These are phyloP conservation scores for Fregetta grallaria DNA, from an alignment of 2,113 vertebrate genomes.

Conservation along the genomic window DNA sequence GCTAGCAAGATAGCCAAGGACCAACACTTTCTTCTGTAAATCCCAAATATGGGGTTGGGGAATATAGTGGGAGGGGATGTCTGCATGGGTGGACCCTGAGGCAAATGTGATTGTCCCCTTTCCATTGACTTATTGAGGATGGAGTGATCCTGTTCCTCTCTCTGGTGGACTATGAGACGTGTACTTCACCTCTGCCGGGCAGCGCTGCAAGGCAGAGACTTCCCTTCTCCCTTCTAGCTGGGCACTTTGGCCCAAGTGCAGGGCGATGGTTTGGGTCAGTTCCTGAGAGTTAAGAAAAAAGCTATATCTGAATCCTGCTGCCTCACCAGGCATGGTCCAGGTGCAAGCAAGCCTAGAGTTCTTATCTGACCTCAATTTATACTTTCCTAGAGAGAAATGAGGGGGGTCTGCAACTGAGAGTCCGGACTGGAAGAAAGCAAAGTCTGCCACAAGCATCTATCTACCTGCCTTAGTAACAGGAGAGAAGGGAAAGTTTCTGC, in stretches of 20 bases:
- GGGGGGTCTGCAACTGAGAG: neutral
- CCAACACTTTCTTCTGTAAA: neutral
- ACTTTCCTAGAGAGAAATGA: neutral
- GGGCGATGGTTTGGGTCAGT: neutral
- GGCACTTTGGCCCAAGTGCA: neutral
- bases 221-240: neutral
- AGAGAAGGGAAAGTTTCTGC: neutral
- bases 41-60: fast-evolving
- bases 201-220: neutral
- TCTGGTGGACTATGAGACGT: neutral
- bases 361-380: neutral
- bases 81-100: fast-evolving
- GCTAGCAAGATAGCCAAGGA: neutral
- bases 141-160: neutral
- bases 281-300: neutral
- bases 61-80: neutral
- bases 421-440: neutral
- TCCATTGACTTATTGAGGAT: neutral
- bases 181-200: neutral
- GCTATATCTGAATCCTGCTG: neutral
- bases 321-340: fast-evolving
- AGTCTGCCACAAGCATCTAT: neutral
- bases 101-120: neutral
- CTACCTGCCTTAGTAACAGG: neutral
- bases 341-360: neutral